Conservation (phyloP, 2,797 vertebrate genomes). For the Coregonus suidteri region DNA sequence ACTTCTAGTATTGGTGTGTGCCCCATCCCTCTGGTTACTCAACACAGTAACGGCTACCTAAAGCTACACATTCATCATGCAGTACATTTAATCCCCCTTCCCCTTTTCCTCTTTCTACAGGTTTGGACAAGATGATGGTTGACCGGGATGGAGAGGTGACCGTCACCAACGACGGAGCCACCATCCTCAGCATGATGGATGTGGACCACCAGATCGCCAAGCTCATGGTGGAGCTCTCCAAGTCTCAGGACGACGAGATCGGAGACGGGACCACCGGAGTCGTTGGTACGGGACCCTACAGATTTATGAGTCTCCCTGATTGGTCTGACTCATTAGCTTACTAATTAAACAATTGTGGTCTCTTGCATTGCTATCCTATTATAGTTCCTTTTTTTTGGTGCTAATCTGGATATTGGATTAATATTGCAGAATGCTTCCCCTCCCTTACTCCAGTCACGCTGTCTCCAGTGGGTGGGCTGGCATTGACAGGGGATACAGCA, state of each 20-base stretch:
- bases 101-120: slow-evolving; percentile 59
- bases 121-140: slow-evolving; percentile 99
- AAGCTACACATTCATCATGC: neutral
- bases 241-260: slow-evolving; percentile 98
- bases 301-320: neutral
- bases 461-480: slow-evolving; percentile 1
- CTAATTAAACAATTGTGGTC: neutral
- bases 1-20: neutral
- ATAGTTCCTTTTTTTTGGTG: neutral
- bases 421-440: neutral
- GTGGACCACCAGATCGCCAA: slow-evolving; percentile 98
- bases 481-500: slow-evolving; percentile 3
- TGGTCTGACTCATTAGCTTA: neutral
- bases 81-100: neutral
- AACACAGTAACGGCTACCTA: neutral
- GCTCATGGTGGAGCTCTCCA: slow-evolving; percentile 98
- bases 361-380: neutral
- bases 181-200: slow-evolving; percentile 98
- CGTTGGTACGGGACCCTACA: slow-evolving; percentile 81
- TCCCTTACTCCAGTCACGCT: neutral
- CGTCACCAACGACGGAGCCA: slow-evolving; percentile 97
- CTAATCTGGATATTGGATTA: neutral
- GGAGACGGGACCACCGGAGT: slow-evolving; percentile 98
- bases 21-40: neutral
- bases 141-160: slow-evolving; percentile 97